These are phyloP conservation scores for Mizuhopecten yessoensis DNA, from an alignment of 1,140 invertebrate species.

Conservation along the genomic window DNA sequence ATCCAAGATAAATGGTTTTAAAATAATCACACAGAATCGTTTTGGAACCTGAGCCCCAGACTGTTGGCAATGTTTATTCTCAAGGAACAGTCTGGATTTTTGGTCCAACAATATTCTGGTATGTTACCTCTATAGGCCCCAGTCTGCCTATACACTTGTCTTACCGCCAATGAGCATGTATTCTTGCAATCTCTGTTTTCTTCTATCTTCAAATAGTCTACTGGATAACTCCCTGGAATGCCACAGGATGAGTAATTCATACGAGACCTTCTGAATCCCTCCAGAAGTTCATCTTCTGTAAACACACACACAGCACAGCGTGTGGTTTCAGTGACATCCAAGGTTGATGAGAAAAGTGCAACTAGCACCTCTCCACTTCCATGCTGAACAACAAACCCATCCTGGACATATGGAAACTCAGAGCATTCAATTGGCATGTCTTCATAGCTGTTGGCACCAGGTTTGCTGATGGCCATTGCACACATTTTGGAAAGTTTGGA, in stretches of 20 bases:
- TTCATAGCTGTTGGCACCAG: neutral
- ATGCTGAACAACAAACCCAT: neutral
- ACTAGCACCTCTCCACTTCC: neutral
- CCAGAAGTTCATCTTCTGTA: neutral
- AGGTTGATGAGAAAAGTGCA: neutral
- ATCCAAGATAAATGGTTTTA: too few species aligned
- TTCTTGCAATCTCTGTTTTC: neutral
- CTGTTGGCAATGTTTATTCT: too few species aligned
- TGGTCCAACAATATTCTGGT: too few species aligned
- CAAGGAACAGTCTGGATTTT: too few species aligned
- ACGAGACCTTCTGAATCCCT: neutral
- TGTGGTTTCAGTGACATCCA: neutral
- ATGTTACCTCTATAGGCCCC: too few species aligned
- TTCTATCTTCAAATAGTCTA: neutral
- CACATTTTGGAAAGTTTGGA: neutral
- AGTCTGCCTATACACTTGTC: too few species aligned
- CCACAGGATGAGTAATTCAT: neutral
- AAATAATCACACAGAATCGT: too few species aligned
- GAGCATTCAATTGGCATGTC: neutral
- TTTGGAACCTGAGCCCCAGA: too few species aligned
- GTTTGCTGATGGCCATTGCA: too few species aligned
- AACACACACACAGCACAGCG: neutral
- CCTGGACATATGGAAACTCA: neutral
- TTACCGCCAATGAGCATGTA: too few species aligned
- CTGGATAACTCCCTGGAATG: neutral